Conservation (phyloP, 2,113 vertebrate genomes). For the chimpanzee (Pan troglodytes) region DNA sequence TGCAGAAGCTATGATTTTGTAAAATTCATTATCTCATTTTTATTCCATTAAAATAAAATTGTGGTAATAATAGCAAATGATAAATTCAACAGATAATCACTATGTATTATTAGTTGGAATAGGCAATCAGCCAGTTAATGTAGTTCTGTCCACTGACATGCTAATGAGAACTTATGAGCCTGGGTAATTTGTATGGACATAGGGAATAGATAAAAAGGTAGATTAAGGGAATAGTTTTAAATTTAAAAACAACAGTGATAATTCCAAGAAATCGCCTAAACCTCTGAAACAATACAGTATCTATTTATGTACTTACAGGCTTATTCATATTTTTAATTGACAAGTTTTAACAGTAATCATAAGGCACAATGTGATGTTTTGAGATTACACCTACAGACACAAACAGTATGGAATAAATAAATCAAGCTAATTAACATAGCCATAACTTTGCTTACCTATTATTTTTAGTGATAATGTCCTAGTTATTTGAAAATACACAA, state of each 20-base stretch:
- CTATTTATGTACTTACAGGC: background rate
- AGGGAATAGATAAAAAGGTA: background rate
- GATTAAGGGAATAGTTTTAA: background rate
- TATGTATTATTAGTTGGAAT: background rate
- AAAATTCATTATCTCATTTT: constrained; percentile 37
- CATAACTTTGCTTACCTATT: background rate
- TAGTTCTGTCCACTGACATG: background rate
- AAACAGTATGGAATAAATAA: background rate
- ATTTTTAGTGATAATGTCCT: background rate
- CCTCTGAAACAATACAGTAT: background rate
- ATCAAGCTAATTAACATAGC: background rate
- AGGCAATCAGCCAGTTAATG: background rate
- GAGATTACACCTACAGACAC: background rate
- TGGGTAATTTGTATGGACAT: background rate
- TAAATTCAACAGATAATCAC: constrained; percentile 30
- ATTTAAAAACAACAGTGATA: background rate
- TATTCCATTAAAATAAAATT: constrained; percentile 44
- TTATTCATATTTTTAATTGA: background rate
- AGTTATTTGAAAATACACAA: background rate
- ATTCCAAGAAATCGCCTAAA: background rate
- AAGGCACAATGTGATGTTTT: background rate
- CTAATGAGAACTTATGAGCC: background rate
- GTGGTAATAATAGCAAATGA: background rate
- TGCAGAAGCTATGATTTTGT: background rate
- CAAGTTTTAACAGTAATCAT: background rate